Evolutionary conservation across 2,797 vertebrate species (phyloP), one percentile per base, ranked within the genome.

Genomic region (Malacoraja senta): DNA sequence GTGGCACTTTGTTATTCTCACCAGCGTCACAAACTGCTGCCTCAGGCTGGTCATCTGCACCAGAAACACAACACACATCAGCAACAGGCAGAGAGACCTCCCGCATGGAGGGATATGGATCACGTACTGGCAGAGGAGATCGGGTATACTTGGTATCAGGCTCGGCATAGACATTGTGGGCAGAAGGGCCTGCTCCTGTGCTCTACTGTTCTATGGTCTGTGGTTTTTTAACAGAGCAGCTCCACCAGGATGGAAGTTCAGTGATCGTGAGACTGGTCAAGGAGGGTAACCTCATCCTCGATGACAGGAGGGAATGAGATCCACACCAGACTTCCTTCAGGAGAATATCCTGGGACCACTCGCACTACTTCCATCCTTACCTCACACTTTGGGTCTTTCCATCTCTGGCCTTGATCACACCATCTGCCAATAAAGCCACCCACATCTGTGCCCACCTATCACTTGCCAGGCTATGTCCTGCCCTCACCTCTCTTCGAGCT

Each of bases 191-290:
- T 53, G 44, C 4, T 53, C 44, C 44, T 53, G 44, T 4, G 0
- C 44, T 53, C 0, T 53, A 53, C 44, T 53, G 44, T 53, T 53
- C 44, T 53, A 53, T 6, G 6, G 44, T 53, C 44, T 53, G 44
- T 53, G 44, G 44, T 53, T 53, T 53, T 53, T 94, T 95, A 98
- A 3, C 98, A 98, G 96, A 98, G 95, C 1, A 38, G 2, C 78
- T 38, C 32, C 32, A 38, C 32, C 15, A 2, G 53, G 38, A 1
- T 71, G 38, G 38, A 19, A 24, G 21, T 21, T 79, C 32, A 15
- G 32, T 32, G 1, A 1, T 24, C 21, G 6, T 24, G 8, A 21
- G 79, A 8, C 79, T 2, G 38, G 38, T 38, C 38, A 44, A 44
- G 35, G 32, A 19, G 3, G 7, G 19, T 4, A 13, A 63, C 26